A percentile compares a stretch with the other conserved stretches of the same genome.
phyloP scores from a whole-genome alignment of 1,140 invertebrate species.

The Drosophila lacertosa region DNA sequence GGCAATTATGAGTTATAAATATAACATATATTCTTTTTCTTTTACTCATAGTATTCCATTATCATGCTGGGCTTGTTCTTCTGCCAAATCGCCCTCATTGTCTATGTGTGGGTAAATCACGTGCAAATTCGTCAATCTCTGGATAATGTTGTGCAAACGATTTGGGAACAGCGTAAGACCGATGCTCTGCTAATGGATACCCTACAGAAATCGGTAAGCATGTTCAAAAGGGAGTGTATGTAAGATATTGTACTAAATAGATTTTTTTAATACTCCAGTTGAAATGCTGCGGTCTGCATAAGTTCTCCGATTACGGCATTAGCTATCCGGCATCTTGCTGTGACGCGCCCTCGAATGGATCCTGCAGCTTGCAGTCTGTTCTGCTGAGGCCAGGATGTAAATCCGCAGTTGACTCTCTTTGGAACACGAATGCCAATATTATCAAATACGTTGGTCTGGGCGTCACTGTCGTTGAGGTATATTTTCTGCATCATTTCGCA shows the following conservation, averaged over 20 bases:
- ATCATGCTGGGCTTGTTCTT: conserved; percentile 87
- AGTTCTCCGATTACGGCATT: conserved; percentile 83
- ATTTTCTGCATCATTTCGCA: conserved; percentile 5
- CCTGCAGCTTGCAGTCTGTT: conserved; percentile 56
- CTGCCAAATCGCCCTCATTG: conserved; percentile 86
- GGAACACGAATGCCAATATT: conserved; percentile 85
- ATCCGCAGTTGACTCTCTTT: conserved; percentile 80
- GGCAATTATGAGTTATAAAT: conserved; percentile 1
- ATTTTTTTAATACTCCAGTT: conserved; percentile 84
- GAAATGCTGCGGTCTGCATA: conserved; percentile 87
- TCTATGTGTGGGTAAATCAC: conserved; percentile 86
- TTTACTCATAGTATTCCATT: conserved; percentile 86
- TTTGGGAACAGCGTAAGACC: conserved; percentile 62
- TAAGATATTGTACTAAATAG: neutral
- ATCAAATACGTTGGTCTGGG: conserved; percentile 88
- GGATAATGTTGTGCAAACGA: conserved; percentile 83
- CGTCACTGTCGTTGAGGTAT: conserved; percentile 88
- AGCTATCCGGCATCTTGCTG: conserved; percentile 84
- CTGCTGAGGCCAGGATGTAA: conserved; percentile 84
- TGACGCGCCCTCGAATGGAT: conserved; percentile 69
- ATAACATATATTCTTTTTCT: neutral
- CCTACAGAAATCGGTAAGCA: conserved; percentile 66
- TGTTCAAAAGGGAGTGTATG: no score
- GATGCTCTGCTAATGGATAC: conserved; percentile 55
- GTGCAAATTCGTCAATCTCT: conserved; percentile 84